Evolutionary conservation across 2,888 invertebrate genomes (phyloP).

Genomic region (Beris chalybata): DNA sequence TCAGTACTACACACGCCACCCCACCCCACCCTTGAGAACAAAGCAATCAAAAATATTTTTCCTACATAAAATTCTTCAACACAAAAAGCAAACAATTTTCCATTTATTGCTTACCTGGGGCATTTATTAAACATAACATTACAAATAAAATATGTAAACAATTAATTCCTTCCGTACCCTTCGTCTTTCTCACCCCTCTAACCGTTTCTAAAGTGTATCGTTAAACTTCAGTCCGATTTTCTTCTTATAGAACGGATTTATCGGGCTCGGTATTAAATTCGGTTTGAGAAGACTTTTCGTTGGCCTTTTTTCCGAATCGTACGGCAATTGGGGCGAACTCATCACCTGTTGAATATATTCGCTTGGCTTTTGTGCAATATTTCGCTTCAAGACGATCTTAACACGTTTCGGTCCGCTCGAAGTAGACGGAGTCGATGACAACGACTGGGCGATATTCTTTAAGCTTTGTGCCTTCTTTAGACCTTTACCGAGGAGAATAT

Average conservation of each 20-base stretch:
- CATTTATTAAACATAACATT: no score
- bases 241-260: conserved; percentile 75
- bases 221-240: conserved; percentile 50
- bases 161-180: no score
- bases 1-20: no score
- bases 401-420: conserved; percentile 62
- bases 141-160: no score
- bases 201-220: conserved; percentile 8
- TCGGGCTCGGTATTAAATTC: conserved; percentile 67
- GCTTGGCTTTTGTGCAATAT: conserved; percentile 69
- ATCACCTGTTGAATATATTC: conserved; percentile 73
- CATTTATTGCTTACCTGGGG: no score
- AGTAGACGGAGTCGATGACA: conserved; percentile 21
- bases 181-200: no score
- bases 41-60: no score
- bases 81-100: no score
- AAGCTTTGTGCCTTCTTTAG: conserved; percentile 35
- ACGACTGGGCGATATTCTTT: conserved; percentile 13
- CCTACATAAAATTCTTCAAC: no score
- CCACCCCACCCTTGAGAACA: no score
- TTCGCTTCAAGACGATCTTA: conserved; percentile 71
- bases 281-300: conserved; percentile 73
- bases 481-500: conserved; percentile 37
- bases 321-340: conserved; percentile 75
- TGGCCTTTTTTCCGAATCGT: conserved; percentile 70